These are phyloP conservation scores for Venusia cambrica DNA, from an alignment of 2,888 invertebrate genomes.

Conservation along the genomic window DNA sequence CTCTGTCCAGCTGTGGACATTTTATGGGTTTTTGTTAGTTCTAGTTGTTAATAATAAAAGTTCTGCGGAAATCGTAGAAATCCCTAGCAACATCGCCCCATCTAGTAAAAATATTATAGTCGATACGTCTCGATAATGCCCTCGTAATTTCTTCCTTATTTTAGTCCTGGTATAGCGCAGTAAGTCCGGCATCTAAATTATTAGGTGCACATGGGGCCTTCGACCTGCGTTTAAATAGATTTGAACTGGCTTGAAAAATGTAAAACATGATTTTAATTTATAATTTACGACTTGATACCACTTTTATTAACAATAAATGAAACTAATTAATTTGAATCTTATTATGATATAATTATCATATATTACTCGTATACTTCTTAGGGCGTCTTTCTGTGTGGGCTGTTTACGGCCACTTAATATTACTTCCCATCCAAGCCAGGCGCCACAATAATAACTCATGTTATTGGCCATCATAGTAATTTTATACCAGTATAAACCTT, in stretches of 20 bases:
- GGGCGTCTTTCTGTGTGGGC: slow-evolving; percentile 14
- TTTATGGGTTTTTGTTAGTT: too few relatives aligned
- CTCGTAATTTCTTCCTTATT: slow-evolving; percentile 25
- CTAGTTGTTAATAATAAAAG: too few relatives aligned
- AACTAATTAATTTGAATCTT: too few relatives aligned
- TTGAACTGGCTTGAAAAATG: slow-evolving; percentile 4
- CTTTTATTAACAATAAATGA: slow-evolving; percentile 2
- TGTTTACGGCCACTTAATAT: slow-evolving; percentile 12
- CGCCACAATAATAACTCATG: too few relatives aligned
- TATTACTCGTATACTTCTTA: too few relatives aligned
- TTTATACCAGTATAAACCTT: slow-evolving; percentile 37
- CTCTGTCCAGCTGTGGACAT: too few relatives aligned
- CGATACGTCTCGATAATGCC: slow-evolving; percentile 22
- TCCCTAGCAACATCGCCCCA: slow-evolving; percentile 13
- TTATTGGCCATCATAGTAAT: slow-evolving; percentile 38
- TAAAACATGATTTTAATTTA: not conserved
- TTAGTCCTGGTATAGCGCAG: slow-evolving; percentile 8
- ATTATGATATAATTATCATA: too few relatives aligned
- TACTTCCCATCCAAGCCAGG: slow-evolving; percentile 25
- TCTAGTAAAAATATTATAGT: slow-evolving; percentile 18
- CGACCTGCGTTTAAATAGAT: slow-evolving; percentile 7
- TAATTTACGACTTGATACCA: not conserved
- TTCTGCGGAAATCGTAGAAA: slow-evolving; percentile 3
- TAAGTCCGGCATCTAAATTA: slow-evolving; percentile 13
- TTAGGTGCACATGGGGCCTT: slow-evolving; percentile 9